A percentile compares a stretch with the other conserved stretches of the same genome.
phyloP scores from a whole-genome alignment of 1,140 invertebrate species.

The Caenorhabditis briggsae region DNA sequence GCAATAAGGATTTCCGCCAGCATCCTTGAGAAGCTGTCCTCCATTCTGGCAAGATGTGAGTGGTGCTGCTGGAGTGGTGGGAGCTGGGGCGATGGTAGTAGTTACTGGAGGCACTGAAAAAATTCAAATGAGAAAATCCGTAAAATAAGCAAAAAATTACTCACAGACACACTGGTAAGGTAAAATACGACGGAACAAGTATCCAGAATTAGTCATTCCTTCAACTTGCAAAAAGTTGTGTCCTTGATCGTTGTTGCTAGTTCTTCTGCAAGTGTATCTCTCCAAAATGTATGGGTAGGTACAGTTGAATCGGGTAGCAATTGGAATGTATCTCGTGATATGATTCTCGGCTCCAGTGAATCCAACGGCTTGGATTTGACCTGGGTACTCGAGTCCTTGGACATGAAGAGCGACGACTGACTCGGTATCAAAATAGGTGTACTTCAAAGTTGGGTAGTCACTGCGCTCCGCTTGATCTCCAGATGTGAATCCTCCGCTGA shows the following conservation, averaged over 20 bases:
- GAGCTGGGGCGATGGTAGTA: background rate
- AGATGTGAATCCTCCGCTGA: slow-evolving; percentile 49
- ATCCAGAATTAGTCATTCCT: slow-evolving; percentile 58
- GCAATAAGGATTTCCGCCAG: slow-evolving; percentile 45
- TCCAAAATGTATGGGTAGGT: slow-evolving; percentile 65
- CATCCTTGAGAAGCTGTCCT: slow-evolving; percentile 44
- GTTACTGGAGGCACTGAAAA: slow-evolving; percentile 36
- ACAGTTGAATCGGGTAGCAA: slow-evolving; percentile 60
- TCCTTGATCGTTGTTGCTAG: slow-evolving; percentile 24
- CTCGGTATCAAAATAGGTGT: slow-evolving; percentile 16
- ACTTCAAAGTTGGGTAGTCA: slow-evolving; percentile 45
- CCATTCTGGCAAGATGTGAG: slow-evolving; percentile 63
- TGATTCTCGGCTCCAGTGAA: slow-evolving; percentile 56
- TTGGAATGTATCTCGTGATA: slow-evolving; percentile 40
- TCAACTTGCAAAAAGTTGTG: slow-evolving; percentile 56
- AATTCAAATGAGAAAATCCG: background rate
- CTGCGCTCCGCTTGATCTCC: slow-evolving; percentile 48
- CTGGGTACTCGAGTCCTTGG: slow-evolving; percentile 41
- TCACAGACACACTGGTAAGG: slow-evolving; percentile 30
- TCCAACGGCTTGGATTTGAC: slow-evolving; percentile 45
- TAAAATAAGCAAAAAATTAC: background rate
- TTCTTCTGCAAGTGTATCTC: slow-evolving; percentile 59
- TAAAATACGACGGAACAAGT: slow-evolving; percentile 59
- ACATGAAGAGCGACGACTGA: slow-evolving; percentile 55
- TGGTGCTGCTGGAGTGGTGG: slow-evolving; percentile 24